Evolutionary conservation across 2,113 vertebrate genomes (phyloP).

Genomic region (Amblyopsis rosae): DNA sequence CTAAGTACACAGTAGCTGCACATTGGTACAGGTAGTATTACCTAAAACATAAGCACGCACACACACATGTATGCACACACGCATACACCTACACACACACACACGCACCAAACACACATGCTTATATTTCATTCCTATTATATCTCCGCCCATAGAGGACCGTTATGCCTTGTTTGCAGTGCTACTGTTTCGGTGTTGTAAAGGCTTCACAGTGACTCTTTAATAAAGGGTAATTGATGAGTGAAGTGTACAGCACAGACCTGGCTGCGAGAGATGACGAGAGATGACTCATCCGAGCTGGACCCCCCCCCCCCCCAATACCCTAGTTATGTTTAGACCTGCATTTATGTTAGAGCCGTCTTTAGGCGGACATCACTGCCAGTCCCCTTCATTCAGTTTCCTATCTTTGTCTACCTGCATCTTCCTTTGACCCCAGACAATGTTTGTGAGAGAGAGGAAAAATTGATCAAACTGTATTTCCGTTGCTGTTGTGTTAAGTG

Average conservation of each 20-base stretch:
- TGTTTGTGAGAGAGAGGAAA: too few relatives aligned
- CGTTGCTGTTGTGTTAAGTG: too few relatives aligned
- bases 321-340: conserved; percentile 49
- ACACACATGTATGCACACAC: conserved; percentile 24
- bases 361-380: conserved; percentile 18
- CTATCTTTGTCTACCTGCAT: background rate
- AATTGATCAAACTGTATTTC: too few relatives aligned
- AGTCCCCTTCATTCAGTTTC: background rate
- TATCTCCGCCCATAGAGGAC: background rate
- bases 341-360: conserved; percentile 34
- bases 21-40: conserved; percentile 30
- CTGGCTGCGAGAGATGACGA: conserved; percentile 51
- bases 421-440: background rate
- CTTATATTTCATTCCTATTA: background rate
- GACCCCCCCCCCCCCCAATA: background rate
- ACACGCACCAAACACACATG: conserved; percentile 3
- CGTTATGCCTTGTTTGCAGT: conserved; percentile 13
- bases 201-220: background rate
- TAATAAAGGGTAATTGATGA: conserved; percentile 57
- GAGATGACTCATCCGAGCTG: conserved; percentile 52
- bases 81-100: conserved; percentile 8
- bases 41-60: background rate
- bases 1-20: conserved; percentile 35
- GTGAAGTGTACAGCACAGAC: conserved; percentile 41
- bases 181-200: conserved; percentile 46